Conservation (phyloP, 2,888 invertebrate genomes). For the Marronus borbonicus region DNA sequence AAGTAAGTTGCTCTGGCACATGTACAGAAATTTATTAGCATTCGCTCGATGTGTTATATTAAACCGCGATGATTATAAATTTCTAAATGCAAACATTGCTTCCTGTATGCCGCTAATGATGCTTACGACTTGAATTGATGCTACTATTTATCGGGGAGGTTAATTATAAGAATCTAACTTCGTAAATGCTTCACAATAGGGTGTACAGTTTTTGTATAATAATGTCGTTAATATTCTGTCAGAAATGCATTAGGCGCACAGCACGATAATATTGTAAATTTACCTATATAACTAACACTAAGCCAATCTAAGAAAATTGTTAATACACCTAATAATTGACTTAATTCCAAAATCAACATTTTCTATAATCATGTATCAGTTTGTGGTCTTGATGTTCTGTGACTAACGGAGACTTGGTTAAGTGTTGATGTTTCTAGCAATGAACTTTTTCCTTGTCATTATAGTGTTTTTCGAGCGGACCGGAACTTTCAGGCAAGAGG, state of each 20-base stretch:
- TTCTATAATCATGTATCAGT: no score
- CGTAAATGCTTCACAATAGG: background rate
- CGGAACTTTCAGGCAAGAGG: no score
- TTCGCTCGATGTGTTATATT: conserved; percentile 30
- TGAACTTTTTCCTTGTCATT: no score
- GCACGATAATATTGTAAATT: no score
- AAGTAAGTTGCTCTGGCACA: background rate
- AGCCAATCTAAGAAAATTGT: no score
- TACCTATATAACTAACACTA: no score
- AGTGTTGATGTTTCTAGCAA: no score
- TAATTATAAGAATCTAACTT: background rate
- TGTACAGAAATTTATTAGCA: conserved; percentile 27
- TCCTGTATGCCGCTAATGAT: conserved; percentile 33
- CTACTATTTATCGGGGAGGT: background rate
- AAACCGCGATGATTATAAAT: conserved; percentile 35
- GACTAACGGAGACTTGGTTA: no score
- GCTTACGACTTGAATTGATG: conserved; percentile 4
- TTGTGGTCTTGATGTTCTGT: no score
- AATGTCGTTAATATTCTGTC: conserved; percentile 1
- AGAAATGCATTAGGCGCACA: background rate
- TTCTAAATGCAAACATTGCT: conserved; percentile 15
- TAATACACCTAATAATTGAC: no score
- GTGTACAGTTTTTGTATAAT: conserved; percentile 7
- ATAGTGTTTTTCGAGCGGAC: no score
- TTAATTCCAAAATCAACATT: no score